Base-by-base conservation (phyloP, 2,797 vertebrate genomes). In the Allobates femoralis region DNA sequence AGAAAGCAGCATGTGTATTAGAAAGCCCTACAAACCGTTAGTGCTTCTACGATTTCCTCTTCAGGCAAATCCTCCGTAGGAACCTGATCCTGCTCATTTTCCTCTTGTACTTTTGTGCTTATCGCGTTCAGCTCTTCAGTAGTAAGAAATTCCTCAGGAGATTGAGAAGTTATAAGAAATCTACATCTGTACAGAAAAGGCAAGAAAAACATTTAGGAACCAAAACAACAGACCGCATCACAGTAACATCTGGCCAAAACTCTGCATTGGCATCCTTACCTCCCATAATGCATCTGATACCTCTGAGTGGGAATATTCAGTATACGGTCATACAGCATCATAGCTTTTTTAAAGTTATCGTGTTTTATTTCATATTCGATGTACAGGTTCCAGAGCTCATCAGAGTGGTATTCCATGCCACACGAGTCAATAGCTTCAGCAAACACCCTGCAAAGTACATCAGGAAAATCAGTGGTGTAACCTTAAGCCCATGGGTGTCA, bases 351-450 rank as follows among this genome's bases (percentile, higher is more conserved):
- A 55, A 94, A 91, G 73, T 96, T 93, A 0, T 94, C 95, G 82
- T 96, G 96, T 79, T 96, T 94, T 77, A 94, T 94, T 89, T 97
- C 96, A 96, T 96, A 97, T 58, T 96, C 95, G 5, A 95, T 90
- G 15, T 96, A 97, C 1, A 96, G 92, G 81, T 96, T 96, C 97
- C 97, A 97, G 0, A 97, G 92, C 0, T 96, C 93, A 88, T 97
- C 96, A 0, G 97, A 97, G 69, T 96, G 95, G 91, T 96, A 97
- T 87, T 97, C 96, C 91, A 95, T 89, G 8, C 97, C 96, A 0
- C 95, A 94, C 0, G 95, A 94, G 0, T 74, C 87, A 53, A 96
- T 89, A 0, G 96, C 95, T 0, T 96, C 93, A 90, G 96, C 95
- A 85, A 97, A 97, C 0, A 95, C 95, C 0, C 96, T 97, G 88